Conservation (phyloP, 1,140 invertebrate species). For the Hyles vespertilio region DNA sequence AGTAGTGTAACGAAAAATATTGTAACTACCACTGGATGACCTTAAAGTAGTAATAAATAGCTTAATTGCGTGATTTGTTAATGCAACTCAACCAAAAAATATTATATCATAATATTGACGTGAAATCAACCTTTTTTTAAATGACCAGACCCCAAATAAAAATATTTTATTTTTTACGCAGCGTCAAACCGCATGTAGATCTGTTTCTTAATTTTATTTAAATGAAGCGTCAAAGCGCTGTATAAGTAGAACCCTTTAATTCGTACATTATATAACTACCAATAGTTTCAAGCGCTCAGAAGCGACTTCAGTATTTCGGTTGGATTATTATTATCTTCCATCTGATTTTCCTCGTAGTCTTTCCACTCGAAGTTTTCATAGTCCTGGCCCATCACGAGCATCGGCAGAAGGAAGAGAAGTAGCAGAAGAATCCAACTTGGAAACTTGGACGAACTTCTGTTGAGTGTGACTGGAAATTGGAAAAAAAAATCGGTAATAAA, state of each 20-base stretch:
- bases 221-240: not conserved
- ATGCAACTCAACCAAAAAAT: too few relatives aligned
- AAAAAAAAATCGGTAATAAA: not conserved
- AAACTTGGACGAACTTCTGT: slow-evolving; percentile 35
- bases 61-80: too few relatives aligned
- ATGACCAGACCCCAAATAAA: too few relatives aligned
- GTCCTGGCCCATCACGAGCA: slow-evolving; percentile 39
- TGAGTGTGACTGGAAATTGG: slow-evolving; percentile 55
- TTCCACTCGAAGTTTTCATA: slow-evolving; percentile 16
- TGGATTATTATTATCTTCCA: slow-evolving; percentile 20
- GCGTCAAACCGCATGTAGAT: not conserved
- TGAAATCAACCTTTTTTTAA: too few relatives aligned
- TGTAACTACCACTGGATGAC: too few relatives aligned
- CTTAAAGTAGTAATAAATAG: too few relatives aligned
- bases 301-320: slow-evolving; percentile 25
- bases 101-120: too few relatives aligned
- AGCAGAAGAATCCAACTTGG: slow-evolving; percentile 47
- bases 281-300: slow-evolving; percentile 36
- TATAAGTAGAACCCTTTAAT: slow-evolving; percentile 19
- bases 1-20: too few relatives aligned
- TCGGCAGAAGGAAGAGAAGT: slow-evolving; percentile 42
- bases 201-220: not conserved
- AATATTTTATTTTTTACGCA: too few relatives aligned
- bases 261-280: slow-evolving; percentile 11
- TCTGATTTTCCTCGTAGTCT: slow-evolving; percentile 36